Conservation (phyloP, 2,888 invertebrate genomes). For the Allygus modestus region DNA sequence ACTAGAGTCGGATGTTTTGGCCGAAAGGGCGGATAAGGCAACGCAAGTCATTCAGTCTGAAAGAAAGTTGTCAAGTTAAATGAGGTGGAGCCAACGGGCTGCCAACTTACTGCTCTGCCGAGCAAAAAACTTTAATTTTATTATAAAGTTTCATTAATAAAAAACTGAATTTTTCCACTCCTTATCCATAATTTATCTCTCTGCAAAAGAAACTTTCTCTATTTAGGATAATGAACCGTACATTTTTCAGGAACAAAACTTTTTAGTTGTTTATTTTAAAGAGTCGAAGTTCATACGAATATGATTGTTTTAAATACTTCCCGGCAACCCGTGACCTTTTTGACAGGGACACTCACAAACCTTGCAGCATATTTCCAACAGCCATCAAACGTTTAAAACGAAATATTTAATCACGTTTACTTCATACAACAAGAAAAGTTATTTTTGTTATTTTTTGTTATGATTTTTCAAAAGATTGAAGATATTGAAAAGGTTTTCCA, state of each 20-base stretch:
- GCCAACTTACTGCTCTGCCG: constrained; percentile 33
- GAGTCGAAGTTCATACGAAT: no score
- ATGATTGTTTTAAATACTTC: no score
- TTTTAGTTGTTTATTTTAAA: no score
- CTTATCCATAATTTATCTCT: constrained; percentile 6
- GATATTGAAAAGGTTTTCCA: not conserved
- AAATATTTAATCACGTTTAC: no score
- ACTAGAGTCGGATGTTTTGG: constrained; percentile 7
- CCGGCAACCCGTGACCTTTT: no score
- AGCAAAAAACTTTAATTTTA: constrained; percentile 38
- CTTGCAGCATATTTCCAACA: no score
- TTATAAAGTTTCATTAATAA: constrained; percentile 21
- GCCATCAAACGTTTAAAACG: no score
- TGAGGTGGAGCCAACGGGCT: not conserved
- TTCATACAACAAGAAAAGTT: no score
- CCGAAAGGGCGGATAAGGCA: constrained; percentile 14
- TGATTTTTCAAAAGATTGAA: no score
- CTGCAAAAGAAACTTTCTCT: not conserved
- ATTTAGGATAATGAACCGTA: not conserved
- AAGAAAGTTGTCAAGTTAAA: constrained; percentile 38
- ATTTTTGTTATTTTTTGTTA: no score
- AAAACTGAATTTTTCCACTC: not conserved
- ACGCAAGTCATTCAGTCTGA: not conserved
- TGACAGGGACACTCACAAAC: no score
- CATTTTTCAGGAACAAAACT: not conserved